These are phyloP conservation scores for Staurois parvus DNA, from an alignment of 2,797 vertebrate genomes.

Conservation along the genomic window DNA sequence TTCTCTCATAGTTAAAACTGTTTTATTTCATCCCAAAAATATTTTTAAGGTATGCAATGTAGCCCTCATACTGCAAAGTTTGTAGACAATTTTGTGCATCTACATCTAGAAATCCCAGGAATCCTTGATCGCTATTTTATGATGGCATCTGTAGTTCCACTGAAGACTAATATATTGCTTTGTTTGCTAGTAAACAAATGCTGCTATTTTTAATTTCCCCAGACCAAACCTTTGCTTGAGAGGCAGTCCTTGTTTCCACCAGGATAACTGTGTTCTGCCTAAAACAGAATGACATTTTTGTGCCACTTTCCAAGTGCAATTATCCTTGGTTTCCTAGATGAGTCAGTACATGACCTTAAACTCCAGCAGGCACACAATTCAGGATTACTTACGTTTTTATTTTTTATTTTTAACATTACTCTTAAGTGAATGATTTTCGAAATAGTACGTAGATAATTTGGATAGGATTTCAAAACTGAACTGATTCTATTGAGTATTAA, in stretches of 20 bases:
- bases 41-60: no score
- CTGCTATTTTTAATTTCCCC: neutral
- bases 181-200: conserved; percentile 17
- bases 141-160: no score
- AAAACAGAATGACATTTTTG: conserved; percentile 57
- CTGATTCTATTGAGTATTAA: no score
- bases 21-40: no score
- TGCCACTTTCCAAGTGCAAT: conserved; percentile 52
- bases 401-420: neutral
- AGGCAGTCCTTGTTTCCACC: conserved; percentile 44
- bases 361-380: conserved; percentile 4
- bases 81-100: no score
- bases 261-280: conserved; percentile 44
- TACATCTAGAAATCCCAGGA: no score
- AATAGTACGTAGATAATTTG: no score
- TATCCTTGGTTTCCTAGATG: conserved; percentile 54
- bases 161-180: neutral
- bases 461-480: no score
- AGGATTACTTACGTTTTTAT: conserved; percentile 12
- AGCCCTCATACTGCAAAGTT: no score
- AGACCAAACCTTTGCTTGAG: conserved; percentile 9
- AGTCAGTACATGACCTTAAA: conserved; percentile 56
- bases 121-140: no score
- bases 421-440: neutral
- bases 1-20: no score